Evolutionary conservation across 2,888 invertebrate species (phyloP), one percentile per base, ranked within the genome.

Genomic region (Anorthoa munda): DNA sequence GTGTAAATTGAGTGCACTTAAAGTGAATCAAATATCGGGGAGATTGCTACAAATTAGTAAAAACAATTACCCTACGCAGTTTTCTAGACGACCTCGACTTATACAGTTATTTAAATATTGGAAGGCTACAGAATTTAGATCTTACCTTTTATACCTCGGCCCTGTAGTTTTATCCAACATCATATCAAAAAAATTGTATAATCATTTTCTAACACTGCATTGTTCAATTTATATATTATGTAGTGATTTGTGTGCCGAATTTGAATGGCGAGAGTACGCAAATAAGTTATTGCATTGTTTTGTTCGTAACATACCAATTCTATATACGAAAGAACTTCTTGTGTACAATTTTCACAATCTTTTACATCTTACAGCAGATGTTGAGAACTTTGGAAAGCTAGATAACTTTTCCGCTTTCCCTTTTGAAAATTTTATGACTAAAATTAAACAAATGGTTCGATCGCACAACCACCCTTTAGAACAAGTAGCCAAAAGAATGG

Each of bases 361-460:
- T 53, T 53, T 53, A 53, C 53, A 53, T 53, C 4, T 53, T 12
- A 21, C 53, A 53, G 21, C 53, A 53, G 53, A 53, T 53, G 13
- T 13, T 53, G 53, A 53, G n/a, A 21, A 53, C 12, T 53, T 53
- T 53, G 53, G 53, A 13, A 21, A 53, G 12, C 13, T 53, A 53
- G 53, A 53, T 13, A 53, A 53, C 21, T 53, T 21, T 21, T 53
- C 21, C 13, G 53, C 53, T 53, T 53, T 53, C n/a, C 53, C 53
- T 13, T 53, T 53, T 53, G 53, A 53, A 53, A 53, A 21, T 53
- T 53, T 53, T 13, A 53, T 53, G 53, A 53, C 12, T 53, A 53
- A 53, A 53, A 53, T 53, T 53, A 55, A 55, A 55, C 53, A 53
- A 53, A 53, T 53, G 53, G 53, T 53, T 21, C 53, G n/a, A 21